Evolutionary conservation across 2,113 vertebrate genomes (phyloP).

Genomic region (Caloenas nicobarica): DNA sequence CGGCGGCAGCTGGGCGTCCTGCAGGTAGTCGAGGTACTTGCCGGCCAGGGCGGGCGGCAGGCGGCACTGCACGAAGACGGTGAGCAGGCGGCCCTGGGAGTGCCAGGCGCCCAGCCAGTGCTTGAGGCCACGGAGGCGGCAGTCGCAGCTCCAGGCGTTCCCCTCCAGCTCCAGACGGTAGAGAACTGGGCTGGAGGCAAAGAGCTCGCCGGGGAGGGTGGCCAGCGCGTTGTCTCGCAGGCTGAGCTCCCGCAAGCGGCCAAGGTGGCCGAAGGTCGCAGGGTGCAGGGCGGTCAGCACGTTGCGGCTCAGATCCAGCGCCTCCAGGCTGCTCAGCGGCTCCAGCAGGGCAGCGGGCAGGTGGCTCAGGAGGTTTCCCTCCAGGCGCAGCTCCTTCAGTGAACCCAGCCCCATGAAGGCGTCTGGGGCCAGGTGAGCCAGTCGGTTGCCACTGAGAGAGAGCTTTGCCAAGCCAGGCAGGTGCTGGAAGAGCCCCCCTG

Average conservation of each 20-base stretch:
- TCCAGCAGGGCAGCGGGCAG: constrained; percentile 84
- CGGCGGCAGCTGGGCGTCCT: constrained; percentile 78
- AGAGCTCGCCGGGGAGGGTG: constrained; percentile 83
- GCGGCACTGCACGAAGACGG: constrained; percentile 87
- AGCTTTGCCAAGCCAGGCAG: constrained; percentile 84
- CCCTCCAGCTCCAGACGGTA: constrained; percentile 88
- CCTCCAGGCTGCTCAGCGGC: constrained; percentile 83
- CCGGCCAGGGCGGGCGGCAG: constrained; percentile 82
- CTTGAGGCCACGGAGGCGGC: constrained; percentile 84
- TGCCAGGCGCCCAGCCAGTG: constrained; percentile 86
- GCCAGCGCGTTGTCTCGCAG: constrained; percentile 86
- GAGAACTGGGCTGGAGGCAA: constrained; percentile 82
- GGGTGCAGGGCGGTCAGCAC: constrained; percentile 79
- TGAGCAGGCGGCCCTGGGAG: constrained; percentile 85
- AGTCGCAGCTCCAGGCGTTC: constrained; percentile 95
- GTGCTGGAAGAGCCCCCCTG: constrained; percentile 84
- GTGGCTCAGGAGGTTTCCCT: constrained; percentile 85
- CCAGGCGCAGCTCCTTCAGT: constrained; percentile 85
- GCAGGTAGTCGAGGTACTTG: constrained; percentile 90
- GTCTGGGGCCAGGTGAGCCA: constrained; percentile 79
- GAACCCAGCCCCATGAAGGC: constrained; percentile 83
- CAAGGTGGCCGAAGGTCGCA: constrained; percentile 75
- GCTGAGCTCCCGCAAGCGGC: constrained; percentile 83
- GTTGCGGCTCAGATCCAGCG: constrained; percentile 89
- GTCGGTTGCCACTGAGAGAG: constrained; percentile 85